Evolutionary conservation across 2,888 invertebrate species (phyloP), one percentile per base, ranked within the genome.

Genomic region (Penaeus monodon): DNA sequence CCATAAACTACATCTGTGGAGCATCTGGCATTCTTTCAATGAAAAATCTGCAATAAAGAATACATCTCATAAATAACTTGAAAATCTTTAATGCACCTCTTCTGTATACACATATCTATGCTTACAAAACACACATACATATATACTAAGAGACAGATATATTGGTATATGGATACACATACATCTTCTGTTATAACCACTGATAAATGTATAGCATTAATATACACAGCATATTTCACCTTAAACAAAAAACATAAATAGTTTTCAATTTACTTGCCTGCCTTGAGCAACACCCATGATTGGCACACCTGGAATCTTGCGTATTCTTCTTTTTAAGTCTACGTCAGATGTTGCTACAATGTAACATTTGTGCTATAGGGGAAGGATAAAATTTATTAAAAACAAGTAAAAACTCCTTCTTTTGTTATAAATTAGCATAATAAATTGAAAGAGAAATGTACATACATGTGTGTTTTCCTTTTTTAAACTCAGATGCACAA

Each of bases 281-380:
- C 98, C 97, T 91, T 97, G 96, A 0, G 97, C 95, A 76, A 99
- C 96, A 93, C 96, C 99, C 99, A 99, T 98, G 89, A 99, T 98
- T 0, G 99, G 99, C 6, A 99, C 99, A 78, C 99, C 99, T 0
- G 99, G 98, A 91, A 99, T 97, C 93, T 99, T 99, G 86, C 99
- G 94, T 90, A 99, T 97, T 91, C 99, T 94, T 91, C 97, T 94
- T 92, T 98, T 98, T 89, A 99, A 94, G 92, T 99, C 99, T 93
- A 97, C 98, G 93, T 99, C 99, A 94, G 99, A 99, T 24, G 99
- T 99, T 1, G 98, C 99, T 64, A 99, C 99, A 91, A 99, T 99
- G 92, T 99, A 99, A 93, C 99, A 99, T 92, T 99, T 99, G 92
- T 99, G 99, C 94, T 99, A 70, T 64, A 66, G 20, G 27, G 29